phyloP scores from a whole-genome alignment of 2,113 vertebrate genomes.

The Mungos mungo region DNA sequence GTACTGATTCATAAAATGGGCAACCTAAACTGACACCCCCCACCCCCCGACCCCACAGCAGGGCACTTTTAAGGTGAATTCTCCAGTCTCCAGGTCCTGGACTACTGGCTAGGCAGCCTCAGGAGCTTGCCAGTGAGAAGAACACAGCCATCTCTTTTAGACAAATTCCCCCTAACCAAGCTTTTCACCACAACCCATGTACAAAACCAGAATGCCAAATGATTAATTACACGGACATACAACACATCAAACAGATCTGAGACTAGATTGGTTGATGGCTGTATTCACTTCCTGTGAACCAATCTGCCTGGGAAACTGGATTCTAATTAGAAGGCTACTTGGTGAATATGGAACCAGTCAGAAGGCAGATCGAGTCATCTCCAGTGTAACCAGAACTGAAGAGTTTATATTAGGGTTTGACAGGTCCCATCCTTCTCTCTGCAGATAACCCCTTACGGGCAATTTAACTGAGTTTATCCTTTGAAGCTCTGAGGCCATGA shows the following conservation, averaged over 20 bases:
- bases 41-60: neutral
- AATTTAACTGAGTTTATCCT: neutral
- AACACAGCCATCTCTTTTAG: neutral
- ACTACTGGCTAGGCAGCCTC: neutral
- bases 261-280: neutral
- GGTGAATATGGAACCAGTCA: neutral
- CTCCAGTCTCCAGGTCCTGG: neutral
- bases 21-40: neutral
- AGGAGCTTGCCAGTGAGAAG: neutral
- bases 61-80: neutral
- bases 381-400: neutral
- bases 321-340: neutral
- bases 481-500: neutral
- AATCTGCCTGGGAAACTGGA: neutral
- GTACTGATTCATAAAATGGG: neutral
- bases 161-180: neutral
- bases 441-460: neutral
- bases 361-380: neutral
- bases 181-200: neutral
- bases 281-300: neutral
- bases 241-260: neutral
- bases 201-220: neutral
- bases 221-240: neutral
- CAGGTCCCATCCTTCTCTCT: neutral
- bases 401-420: neutral